These are phyloP conservation scores for Chionoecetes opilio DNA, from an alignment of 1,140 invertebrate species.

Conservation along the genomic window DNA sequence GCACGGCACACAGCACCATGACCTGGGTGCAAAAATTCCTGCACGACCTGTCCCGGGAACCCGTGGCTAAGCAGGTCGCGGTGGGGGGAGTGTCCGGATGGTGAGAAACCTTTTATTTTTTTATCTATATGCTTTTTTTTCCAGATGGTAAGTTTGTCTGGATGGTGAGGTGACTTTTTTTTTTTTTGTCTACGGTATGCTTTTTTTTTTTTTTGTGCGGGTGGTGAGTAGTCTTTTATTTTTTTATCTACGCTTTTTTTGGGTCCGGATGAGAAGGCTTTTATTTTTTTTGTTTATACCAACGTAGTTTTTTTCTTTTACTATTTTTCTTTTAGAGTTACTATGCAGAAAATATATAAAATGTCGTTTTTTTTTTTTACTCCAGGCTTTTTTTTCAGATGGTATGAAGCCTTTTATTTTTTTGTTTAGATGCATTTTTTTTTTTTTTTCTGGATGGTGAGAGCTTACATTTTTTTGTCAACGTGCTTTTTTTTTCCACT, in stretches of 20 bases:
- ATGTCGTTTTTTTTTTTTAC: too few species aligned
- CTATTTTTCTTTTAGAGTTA: too few species aligned
- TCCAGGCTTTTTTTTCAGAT: too few species aligned
- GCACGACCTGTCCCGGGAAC: conserved; percentile 91
- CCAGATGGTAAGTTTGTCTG: not conserved
- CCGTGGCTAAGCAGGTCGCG: conserved; percentile 93
- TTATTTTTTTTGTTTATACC: too few species aligned
- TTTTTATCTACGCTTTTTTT: too few species aligned
- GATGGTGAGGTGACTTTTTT: not conserved
- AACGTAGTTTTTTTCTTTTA: too few species aligned
- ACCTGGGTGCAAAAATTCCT: conserved; percentile 89
- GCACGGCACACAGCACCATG: conserved; percentile 88
- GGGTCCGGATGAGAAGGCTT: too few species aligned
- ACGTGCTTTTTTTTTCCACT: too few species aligned
- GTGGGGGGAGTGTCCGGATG: conserved; percentile 95
- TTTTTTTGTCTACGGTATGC: not conserved
- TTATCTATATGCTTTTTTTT: not conserved
- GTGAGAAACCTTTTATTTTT: conserved; percentile 84
- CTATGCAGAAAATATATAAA: too few species aligned
- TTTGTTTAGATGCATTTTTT: not conserved
- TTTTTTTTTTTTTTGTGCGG: not conserved
- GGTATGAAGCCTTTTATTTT: too few species aligned
- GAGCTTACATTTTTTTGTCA: not conserved
- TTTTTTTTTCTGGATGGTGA: not conserved
- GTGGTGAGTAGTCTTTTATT: too few species aligned